Conservation (phyloP, 1,140 invertebrate genomes). For the Lasioglossum albipes region DNA sequence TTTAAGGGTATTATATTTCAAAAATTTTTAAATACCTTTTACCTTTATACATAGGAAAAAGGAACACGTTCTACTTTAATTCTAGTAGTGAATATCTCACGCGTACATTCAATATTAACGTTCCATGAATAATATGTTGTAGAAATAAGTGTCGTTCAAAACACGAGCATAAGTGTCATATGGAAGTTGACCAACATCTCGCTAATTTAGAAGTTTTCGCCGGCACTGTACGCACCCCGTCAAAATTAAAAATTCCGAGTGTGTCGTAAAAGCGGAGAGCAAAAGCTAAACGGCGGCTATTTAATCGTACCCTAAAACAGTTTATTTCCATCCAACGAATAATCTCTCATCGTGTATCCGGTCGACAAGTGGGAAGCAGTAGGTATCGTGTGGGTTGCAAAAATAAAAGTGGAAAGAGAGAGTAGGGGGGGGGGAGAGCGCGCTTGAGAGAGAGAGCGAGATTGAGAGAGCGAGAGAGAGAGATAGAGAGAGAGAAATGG, state of each 20-base stretch:
- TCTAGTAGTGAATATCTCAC: no score
- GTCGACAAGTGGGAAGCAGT: slow-evolving; percentile 19
- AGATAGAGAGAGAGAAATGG: slow-evolving; percentile 46
- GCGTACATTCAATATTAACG: no score
- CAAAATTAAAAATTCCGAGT: not conserved
- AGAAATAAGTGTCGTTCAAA: no score
- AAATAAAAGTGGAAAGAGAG: slow-evolving; percentile 21
- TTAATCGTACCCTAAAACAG: slow-evolving; percentile 25
- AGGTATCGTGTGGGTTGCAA: not conserved
- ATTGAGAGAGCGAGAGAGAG: no score
- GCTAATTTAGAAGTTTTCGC: not conserved
- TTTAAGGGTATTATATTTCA: no score
- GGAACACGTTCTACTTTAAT: no score
- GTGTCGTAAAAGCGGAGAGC: not conserved
- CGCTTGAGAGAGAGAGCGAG: no score
- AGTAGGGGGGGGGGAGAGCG: no score
- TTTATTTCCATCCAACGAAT: slow-evolving; percentile 27
- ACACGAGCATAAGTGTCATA: not conserved
- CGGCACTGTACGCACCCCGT: not conserved
- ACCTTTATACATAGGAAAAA: no score
- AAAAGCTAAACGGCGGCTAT: slow-evolving; percentile 25
- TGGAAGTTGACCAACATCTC: not conserved
- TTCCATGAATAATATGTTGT: no score
- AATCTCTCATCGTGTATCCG: slow-evolving; percentile 53
- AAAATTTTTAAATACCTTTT: no score